These are phyloP conservation scores for Phrixothrix hirtus DNA, from an alignment of 2,888 invertebrate genomes.

Conservation along the genomic window DNA sequence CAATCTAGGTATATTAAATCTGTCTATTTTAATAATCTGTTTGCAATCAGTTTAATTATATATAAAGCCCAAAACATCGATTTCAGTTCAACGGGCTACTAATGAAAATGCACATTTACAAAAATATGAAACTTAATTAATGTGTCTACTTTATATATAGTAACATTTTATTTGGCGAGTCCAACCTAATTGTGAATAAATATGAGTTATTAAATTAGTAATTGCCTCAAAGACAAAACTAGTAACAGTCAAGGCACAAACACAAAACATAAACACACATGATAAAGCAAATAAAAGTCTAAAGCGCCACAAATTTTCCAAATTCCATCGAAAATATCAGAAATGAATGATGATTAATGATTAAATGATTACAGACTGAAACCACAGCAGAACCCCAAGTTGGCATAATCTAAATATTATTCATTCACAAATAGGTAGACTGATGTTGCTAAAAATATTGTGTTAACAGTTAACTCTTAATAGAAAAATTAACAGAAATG, in stretches of 20 bases:
- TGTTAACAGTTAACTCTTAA: slow-evolving; percentile 10
- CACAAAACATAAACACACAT: slow-evolving; percentile 13
- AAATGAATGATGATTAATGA: slow-evolving; percentile 20
- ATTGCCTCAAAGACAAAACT: slow-evolving; percentile 15
- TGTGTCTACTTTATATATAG: slow-evolving; percentile 21
- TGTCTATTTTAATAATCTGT: slow-evolving; percentile 14
- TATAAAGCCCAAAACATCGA: slow-evolving; percentile 34
- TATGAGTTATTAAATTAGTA: slow-evolving; percentile 18
- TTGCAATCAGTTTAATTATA: slow-evolving; percentile 14
- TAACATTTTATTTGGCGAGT: slow-evolving; percentile 18
- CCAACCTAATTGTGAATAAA: slow-evolving; percentile 30
- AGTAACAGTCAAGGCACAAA: slow-evolving; percentile 23
- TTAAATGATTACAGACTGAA: slow-evolving; percentile 17
- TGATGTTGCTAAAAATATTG: slow-evolving; percentile 25
- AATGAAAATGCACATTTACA: slow-evolving; percentile 21
- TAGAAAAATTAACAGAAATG: slow-evolving; percentile 13
- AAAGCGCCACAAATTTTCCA: no score
- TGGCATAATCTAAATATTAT: slow-evolving; percentile 42
- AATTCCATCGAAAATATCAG: slow-evolving; percentile 9
- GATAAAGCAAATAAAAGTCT: slow-evolving; percentile 6
- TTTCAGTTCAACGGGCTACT: slow-evolving; percentile 33
- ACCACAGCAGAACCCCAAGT: slow-evolving; percentile 36
- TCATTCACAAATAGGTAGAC: slow-evolving; percentile 36
- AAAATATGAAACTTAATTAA: slow-evolving; percentile 31
- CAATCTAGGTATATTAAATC: background rate